Conservation (phyloP, 92 coral and sea anemone genomes). For the Chrysogorgia sp. region DNA sequence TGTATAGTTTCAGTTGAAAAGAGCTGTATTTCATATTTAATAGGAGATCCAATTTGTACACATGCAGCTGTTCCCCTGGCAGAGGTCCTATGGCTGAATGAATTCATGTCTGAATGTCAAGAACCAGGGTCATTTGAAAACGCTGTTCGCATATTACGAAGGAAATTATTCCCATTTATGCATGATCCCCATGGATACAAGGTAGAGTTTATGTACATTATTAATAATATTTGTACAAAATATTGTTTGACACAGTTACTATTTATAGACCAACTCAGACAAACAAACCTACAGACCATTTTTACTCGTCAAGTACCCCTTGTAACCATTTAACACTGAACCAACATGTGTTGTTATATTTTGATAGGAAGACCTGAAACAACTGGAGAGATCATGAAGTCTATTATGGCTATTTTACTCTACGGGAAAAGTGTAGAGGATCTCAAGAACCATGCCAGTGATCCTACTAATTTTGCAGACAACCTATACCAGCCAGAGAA, state of each 20-base stretch:
- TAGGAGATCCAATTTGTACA: background rate
- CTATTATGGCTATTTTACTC: conserved; percentile 66
- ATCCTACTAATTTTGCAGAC: too few species aligned
- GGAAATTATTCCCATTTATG: conserved; percentile 59
- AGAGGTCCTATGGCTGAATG: conserved; percentile 51
- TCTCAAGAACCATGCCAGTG: conserved; percentile 41
- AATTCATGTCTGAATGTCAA: conserved; percentile 7
- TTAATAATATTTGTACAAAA: too few species aligned
- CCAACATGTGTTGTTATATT: too few species aligned
- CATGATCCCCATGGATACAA: conserved; percentile 65
- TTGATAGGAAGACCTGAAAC: too few species aligned
- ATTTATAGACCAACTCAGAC: too few species aligned
- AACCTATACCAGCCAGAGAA: conserved; percentile 73
- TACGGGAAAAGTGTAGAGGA: conserved; percentile 41
- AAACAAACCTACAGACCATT: too few species aligned
- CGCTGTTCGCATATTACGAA: conserved; percentile 7
- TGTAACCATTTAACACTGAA: too few species aligned
- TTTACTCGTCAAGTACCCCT: too few species aligned
- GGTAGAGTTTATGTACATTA: conserved; percentile 23
- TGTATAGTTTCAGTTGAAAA: too few species aligned
- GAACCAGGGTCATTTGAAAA: background rate
- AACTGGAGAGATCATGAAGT: conserved; percentile 49
- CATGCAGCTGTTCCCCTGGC: conserved; percentile 61
- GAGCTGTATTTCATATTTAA: too few species aligned
- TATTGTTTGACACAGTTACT: too few species aligned